Conservation (phyloP, 2,797 vertebrate species). For the Triplophysa yarkandensis region DNA sequence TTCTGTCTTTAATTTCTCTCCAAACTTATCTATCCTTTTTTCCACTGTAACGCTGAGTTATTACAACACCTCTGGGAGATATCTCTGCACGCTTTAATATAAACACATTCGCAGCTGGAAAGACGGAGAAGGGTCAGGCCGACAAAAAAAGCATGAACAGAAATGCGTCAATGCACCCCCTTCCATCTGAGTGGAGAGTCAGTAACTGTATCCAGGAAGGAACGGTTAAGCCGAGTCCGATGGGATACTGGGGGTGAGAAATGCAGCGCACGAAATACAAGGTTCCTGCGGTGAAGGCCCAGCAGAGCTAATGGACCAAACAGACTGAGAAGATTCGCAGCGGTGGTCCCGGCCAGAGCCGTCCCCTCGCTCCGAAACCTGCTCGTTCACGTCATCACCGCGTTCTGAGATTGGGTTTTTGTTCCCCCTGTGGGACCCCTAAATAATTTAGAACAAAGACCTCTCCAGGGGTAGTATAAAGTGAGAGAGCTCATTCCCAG, state of each 20-base stretch:
- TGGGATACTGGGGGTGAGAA: constrained; percentile 41
- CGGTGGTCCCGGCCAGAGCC: constrained; percentile 46
- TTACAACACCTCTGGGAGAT: constrained; percentile 59
- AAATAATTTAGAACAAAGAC: constrained; percentile 57
- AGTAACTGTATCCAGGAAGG: constrained; percentile 57
- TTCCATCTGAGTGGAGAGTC: constrained; percentile 29
- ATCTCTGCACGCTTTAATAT: constrained; percentile 61
- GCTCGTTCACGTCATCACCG: constrained; percentile 15
- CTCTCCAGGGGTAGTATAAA: constrained; percentile 56
- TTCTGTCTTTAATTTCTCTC: constrained; percentile 52
- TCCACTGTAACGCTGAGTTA: constrained; percentile 52
- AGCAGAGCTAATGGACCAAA: constrained; percentile 42
- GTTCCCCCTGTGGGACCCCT: constrained; percentile 38
- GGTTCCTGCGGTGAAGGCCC: constrained; percentile 36
- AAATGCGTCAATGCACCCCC: background rate
- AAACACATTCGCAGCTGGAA: constrained; percentile 65
- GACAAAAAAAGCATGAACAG: constrained; percentile 52
- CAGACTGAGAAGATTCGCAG: constrained; percentile 47
- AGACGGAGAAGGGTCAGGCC: constrained; percentile 32
- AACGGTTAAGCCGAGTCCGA: constrained; percentile 41
- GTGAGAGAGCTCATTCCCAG: constrained; percentile 54
- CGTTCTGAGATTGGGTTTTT: constrained; percentile 46
- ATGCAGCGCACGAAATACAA: constrained; percentile 27
- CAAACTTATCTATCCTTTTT: constrained; percentile 51
- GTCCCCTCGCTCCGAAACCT: constrained; percentile 37